phyloP scores from a whole-genome alignment of 2,113 vertebrate species.

The Gorilla gorilla region DNA sequence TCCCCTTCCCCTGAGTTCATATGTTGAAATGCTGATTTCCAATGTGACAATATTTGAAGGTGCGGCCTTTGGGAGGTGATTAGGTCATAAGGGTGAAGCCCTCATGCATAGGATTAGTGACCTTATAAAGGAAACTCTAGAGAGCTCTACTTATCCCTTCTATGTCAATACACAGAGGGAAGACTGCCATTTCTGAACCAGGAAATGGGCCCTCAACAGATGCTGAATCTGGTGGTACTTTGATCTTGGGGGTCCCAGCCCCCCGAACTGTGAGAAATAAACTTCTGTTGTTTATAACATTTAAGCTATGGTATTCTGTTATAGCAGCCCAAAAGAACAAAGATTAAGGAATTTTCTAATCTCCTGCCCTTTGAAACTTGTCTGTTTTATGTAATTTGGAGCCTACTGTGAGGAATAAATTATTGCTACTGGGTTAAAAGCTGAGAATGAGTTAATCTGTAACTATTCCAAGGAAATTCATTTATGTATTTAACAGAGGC shows the following conservation, averaged over 20 bases:
- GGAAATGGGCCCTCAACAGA: background rate
- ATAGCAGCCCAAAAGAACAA: background rate
- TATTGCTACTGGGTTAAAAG: background rate
- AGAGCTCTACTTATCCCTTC: background rate
- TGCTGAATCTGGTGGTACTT: background rate
- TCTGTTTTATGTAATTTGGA: background rate
- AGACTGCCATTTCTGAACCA: background rate
- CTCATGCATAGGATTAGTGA: background rate
- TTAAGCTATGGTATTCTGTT: background rate
- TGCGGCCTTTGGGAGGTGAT: background rate
- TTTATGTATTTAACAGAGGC: slow-evolving; percentile 21
- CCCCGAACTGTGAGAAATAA: background rate
- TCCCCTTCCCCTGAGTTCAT: background rate
- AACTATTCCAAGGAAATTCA: slow-evolving; percentile 18
- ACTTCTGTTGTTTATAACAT: background rate
- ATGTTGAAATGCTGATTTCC: background rate
- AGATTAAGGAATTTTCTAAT: background rate
- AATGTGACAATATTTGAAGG: background rate
- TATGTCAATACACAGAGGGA: background rate
- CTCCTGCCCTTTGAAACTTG: background rate
- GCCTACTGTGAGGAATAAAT: background rate
- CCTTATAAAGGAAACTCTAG: background rate
- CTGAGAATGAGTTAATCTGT: slow-evolving; percentile 33
- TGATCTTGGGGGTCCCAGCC: background rate
- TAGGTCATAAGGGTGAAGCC: background rate